These are phyloP conservation scores for Discoglossus pictus DNA, from an alignment of 2,797 vertebrate species.

Conservation along the genomic window DNA sequence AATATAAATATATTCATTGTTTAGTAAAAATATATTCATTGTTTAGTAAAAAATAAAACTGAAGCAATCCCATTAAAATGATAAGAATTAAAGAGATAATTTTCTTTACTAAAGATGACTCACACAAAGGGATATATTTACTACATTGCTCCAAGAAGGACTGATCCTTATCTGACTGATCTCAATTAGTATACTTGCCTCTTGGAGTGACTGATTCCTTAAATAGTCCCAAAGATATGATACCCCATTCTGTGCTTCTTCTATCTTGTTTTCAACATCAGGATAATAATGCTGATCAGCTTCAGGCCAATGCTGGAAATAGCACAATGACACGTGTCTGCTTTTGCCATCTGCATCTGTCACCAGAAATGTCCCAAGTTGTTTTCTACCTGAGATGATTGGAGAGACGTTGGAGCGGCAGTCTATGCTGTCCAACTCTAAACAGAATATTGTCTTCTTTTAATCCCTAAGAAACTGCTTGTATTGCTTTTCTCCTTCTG, in stretches of 20 bases:
- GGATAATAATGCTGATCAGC: slow-evolving; percentile 43
- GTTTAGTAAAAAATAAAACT: too few species aligned
- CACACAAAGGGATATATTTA: slow-evolving; percentile 1
- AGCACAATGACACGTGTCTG: slow-evolving; percentile 41
- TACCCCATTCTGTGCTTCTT: slow-evolving; percentile 8
- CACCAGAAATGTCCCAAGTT: slow-evolving; percentile 41
- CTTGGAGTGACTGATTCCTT: background rate
- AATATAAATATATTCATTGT: too few species aligned
- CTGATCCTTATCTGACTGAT: slow-evolving; percentile 5
- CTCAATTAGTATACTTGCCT: slow-evolving; percentile 3
- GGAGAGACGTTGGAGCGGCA: slow-evolving; percentile 30
- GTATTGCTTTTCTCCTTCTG: too few species aligned
- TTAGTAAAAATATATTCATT: too few species aligned
- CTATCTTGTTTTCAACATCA: slow-evolving; percentile 25
- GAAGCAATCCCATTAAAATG: too few species aligned
- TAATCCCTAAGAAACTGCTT: background rate
- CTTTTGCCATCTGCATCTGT: slow-evolving; percentile 49
- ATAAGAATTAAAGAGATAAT: too few species aligned
- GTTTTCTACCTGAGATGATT: slow-evolving; percentile 48
- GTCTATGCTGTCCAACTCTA: slow-evolving; percentile 4
- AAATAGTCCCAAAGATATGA: too few species aligned
- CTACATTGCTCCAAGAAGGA: slow-evolving; percentile 6
- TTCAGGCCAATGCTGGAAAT: slow-evolving; percentile 44
- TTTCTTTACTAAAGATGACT: too few species aligned
- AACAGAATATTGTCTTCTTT: slow-evolving; percentile 7